Conservation (phyloP, 2,797 vertebrate genomes). For the Urosaurus nigricauda region DNA sequence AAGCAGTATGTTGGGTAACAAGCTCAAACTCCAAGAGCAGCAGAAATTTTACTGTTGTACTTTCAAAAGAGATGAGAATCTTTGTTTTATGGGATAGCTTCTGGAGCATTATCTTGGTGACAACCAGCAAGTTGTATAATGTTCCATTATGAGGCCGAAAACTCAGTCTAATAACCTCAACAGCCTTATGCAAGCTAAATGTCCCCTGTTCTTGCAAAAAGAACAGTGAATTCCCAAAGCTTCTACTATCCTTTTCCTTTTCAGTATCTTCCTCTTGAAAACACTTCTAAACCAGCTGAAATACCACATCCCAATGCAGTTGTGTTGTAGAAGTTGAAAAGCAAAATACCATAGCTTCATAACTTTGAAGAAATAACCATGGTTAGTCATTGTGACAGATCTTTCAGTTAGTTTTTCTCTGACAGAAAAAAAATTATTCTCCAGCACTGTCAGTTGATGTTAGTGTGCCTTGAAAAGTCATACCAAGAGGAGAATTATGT, state of each 20-base stretch:
- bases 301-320: neutral
- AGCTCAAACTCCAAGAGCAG: constrained; percentile 1
- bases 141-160: neutral
- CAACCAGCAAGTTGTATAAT: neutral
- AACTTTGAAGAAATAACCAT: neutral
- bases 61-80: constrained; percentile 14
- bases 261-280: neutral
- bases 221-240: neutral
- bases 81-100: neutral
- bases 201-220: neutral
- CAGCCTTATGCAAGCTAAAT: neutral
- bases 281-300: neutral
- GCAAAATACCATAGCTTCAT: neutral
- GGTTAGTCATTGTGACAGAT: neutral
- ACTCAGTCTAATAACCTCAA: neutral
- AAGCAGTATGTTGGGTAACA: constrained; percentile 13
- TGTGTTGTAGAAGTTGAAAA: neutral
- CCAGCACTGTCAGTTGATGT: neutral
- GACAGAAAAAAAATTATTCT: neutral
- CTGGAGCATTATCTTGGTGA: neutral
- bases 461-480: neutral
- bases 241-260: neutral
- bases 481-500: neutral
- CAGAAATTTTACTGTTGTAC: neutral
- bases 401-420: neutral